phyloP scores from a whole-genome alignment of 2,113 vertebrate species.

The Pangasianodon hypophthalmus region DNA sequence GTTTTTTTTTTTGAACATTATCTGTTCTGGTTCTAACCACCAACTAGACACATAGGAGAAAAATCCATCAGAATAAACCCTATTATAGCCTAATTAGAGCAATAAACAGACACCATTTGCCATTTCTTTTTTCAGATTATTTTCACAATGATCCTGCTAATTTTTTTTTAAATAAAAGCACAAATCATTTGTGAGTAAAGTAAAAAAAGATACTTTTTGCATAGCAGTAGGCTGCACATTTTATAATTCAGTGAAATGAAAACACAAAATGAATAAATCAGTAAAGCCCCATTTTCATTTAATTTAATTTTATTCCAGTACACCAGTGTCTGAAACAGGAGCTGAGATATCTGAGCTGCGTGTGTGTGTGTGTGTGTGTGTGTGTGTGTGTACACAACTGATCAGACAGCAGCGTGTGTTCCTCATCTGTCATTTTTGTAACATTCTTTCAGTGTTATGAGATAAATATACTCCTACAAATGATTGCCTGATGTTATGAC shows the following conservation, averaged over 20 bases:
- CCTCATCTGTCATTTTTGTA: too few species aligned
- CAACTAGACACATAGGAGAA: too few species aligned
- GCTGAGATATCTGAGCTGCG: background rate
- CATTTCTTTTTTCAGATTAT: too few species aligned
- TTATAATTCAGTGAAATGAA: background rate
- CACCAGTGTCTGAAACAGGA: background rate
- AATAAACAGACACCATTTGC: too few species aligned
- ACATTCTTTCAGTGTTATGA: too few species aligned
- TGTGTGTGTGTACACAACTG: background rate
- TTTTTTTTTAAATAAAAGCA: background rate
- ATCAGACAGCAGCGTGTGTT: too few species aligned
- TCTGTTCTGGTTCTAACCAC: too few species aligned
- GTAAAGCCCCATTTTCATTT: background rate
- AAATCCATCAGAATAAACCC: too few species aligned
- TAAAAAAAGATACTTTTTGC: background rate
- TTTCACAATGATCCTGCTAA: background rate
- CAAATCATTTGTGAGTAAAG: background rate
- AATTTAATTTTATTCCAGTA: background rate
- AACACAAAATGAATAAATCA: background rate
- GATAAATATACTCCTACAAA: too few species aligned
- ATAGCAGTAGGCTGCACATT: background rate
- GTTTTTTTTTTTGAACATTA: too few species aligned
- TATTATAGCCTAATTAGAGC: too few species aligned
- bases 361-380: background rate
- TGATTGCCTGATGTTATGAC: background rate